Percentiles rank a stretch among this genome's conserved stretches.
Evolutionary conservation across 2,113 vertebrate genomes (phyloP).

Genomic region (Tauraco erythrolophus): DNA sequence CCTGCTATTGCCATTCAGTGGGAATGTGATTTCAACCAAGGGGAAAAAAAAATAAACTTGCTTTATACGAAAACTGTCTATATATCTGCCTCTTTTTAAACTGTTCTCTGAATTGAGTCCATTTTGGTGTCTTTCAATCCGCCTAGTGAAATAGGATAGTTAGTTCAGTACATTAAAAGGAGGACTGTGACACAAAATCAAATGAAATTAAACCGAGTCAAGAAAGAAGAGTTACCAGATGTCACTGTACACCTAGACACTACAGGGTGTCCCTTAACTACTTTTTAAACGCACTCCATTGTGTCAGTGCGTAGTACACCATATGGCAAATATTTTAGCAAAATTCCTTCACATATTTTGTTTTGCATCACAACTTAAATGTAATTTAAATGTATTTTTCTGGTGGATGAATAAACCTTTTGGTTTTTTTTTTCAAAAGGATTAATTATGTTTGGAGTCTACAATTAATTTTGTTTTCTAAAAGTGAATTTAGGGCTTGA

Average conservation of each 20-base stretch:
- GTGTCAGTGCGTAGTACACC: neutral
- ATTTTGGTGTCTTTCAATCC: neutral
- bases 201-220: constrained; percentile 45
- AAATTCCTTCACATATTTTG: constrained; percentile 10
- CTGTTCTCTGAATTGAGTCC: neutral
- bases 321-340: constrained; percentile 35
- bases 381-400: constrained; percentile 10
- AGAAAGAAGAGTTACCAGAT: constrained; percentile 31
- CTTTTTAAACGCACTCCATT: neutral
- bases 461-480: neutral
- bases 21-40: neutral
- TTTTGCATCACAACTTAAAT: constrained; percentile 25
- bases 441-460: neutral
- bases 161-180: neutral
- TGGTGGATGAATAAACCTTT: neutral
- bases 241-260: constrained; percentile 28
- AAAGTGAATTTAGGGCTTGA: neutral
- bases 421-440: neutral
- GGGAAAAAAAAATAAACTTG: neutral
- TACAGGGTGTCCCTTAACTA: constrained; percentile 35
- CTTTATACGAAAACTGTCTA: neutral
- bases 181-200: neutral
- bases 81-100: neutral
- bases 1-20: neutral
- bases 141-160: neutral